These are phyloP conservation scores for Sebastes steindachneri DNA, from an alignment of 2,797 vertebrate species.

Conservation along the genomic window DNA sequence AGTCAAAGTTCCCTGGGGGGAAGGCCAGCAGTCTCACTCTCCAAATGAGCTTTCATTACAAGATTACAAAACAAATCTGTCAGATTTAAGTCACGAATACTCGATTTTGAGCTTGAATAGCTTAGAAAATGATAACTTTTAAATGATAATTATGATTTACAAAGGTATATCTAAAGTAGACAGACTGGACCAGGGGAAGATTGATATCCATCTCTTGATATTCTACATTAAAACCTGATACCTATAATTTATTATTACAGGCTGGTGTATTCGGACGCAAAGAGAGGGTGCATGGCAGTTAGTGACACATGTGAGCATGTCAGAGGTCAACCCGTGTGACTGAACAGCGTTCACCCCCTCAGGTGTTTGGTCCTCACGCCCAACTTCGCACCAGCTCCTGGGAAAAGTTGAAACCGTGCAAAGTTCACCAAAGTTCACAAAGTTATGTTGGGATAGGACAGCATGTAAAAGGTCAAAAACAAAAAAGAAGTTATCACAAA, in stretches of 20 bases:
- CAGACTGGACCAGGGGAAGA: not conserved
- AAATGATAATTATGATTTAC: not conserved
- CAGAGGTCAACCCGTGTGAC: slow-evolving; percentile 8
- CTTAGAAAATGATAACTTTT: not conserved
- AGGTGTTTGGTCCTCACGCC: slow-evolving; percentile 39
- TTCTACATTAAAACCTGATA: not conserved
- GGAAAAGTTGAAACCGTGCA: slow-evolving; percentile 29
- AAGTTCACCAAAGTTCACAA: slow-evolving; percentile 42
- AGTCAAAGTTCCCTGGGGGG: slow-evolving; percentile 42
- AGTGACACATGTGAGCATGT: not conserved
- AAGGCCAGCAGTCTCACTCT: not conserved
- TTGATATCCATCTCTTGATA: not conserved
- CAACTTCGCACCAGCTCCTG: slow-evolving; percentile 52
- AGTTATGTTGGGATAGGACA: not conserved
- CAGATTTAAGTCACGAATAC: not conserved
- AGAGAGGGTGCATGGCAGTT: not conserved
- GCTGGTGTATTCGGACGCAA: not conserved
- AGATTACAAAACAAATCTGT: too few relatives aligned
- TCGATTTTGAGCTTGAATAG: not conserved
- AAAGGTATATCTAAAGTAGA: not conserved
- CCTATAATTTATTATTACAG: too few relatives aligned
- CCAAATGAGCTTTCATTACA: not conserved
- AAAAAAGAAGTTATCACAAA: not conserved
- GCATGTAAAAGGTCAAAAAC: too few relatives aligned
- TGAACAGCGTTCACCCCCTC: not conserved